phyloP scores from a whole-genome alignment of 2,113 vertebrate species.

The Vanacampus margaritifer region DNA sequence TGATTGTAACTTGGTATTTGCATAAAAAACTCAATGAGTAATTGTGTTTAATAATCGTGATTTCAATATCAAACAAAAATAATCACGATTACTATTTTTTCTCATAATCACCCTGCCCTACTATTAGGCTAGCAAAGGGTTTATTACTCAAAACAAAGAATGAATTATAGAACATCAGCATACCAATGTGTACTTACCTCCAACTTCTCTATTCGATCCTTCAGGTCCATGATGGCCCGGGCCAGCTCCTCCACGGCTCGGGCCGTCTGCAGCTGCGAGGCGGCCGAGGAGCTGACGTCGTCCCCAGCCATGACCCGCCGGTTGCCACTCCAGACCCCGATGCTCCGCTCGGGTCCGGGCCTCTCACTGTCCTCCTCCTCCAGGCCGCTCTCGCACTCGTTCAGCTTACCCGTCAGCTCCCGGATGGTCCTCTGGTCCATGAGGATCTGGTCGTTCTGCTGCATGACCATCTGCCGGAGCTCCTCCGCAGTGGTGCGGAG shows the following conservation, averaged over 20 bases:
- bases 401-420: constrained; percentile 90
- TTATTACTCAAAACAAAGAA: no score
- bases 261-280: constrained; percentile 69
- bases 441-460: constrained; percentile 90
- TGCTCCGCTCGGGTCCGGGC: constrained; percentile 62
- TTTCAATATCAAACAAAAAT: no score
- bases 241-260: constrained; percentile 86
- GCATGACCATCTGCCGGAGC: constrained; percentile 85
- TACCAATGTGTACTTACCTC: constrained; percentile 74
- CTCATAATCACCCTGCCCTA: no score
- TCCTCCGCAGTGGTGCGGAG: constrained; percentile 86
- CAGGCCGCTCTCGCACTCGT: constrained; percentile 86
- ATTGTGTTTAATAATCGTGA: no score
- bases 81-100: no score
- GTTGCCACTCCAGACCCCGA: constrained; percentile 72
- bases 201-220: constrained; percentile 91
- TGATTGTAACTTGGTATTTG: no score
- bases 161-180: neutral
- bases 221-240: constrained; percentile 86
- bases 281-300: constrained; percentile 76
- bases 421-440: constrained; percentile 88
- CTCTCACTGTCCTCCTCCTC: constrained; percentile 65
- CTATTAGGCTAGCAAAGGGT: no score
- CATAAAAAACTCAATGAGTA: no score
- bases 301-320: constrained; percentile 83